phyloP scores from a whole-genome alignment of 2,797 vertebrate species.

The Atherinosoma microstoma region DNA sequence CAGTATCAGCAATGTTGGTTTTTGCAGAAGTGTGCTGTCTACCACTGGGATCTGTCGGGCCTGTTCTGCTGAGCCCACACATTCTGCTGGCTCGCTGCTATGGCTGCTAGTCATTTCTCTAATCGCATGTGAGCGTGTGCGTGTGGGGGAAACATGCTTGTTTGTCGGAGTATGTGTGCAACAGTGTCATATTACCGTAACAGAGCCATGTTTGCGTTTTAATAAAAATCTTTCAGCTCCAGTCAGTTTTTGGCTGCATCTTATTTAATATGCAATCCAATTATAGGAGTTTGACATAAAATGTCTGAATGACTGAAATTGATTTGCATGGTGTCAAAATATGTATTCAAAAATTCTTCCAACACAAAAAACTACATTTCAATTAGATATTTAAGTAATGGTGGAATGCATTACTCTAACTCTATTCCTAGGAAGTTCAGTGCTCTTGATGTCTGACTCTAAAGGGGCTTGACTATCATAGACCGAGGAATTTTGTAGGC shows the following conservation, averaged over 20 bases:
- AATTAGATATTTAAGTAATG: neutral
- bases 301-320: neutral
- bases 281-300: neutral
- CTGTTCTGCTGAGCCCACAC: conserved; percentile 74
- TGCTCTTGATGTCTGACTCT: conserved; percentile 26
- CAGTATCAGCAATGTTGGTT: conserved; percentile 68
- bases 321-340: neutral
- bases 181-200: conserved; percentile 1
- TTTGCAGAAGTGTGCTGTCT: conserved; percentile 63
- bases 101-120: conserved; percentile 52
- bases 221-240: conserved; percentile 15
- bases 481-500: conserved; percentile 31
- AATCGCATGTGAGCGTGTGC: conserved; percentile 7
- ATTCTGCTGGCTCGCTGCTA: conserved; percentile 62
- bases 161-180: neutral
- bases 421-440: conserved; percentile 4
- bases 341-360: neutral
- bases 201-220: conserved; percentile 11
- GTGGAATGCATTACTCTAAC: neutral
- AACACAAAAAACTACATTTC: neutral
- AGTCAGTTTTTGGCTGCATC: neutral
- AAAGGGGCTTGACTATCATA: conserved; percentile 40
- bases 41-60: conserved; percentile 72
- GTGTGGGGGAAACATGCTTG: neutral
- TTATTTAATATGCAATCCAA: neutral